Evolutionary conservation across 1,140 invertebrate species (phyloP).

Genomic region (Ctenoplectra terminalis): DNA sequence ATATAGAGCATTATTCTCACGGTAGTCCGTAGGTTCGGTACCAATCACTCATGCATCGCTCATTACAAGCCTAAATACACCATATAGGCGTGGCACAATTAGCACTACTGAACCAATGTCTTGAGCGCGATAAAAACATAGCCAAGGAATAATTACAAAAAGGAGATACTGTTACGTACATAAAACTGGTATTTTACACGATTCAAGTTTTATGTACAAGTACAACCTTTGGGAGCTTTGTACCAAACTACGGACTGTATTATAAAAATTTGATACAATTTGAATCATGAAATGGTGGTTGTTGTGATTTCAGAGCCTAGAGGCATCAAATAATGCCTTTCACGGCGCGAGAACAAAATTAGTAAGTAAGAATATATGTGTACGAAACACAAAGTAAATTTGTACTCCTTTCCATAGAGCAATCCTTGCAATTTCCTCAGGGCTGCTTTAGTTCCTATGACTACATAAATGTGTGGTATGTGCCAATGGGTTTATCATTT

Average conservation of each 20-base stretch:
- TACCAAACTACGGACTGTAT: constrained; percentile 71
- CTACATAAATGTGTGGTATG: constrained; percentile 55
- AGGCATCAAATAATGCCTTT: constrained; percentile 84
- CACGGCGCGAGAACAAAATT: constrained; percentile 83
- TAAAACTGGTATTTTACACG: neutral
- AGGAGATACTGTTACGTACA: constrained; percentile 14
- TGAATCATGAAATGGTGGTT: constrained; percentile 80
- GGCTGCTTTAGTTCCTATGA: constrained; percentile 63
- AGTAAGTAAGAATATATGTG: constrained; percentile 83
- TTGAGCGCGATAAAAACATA: constrained; percentile 44
- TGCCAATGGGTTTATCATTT: constrained; percentile 62
- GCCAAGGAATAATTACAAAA: constrained; percentile 26
- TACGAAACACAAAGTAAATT: constrained; percentile 78
- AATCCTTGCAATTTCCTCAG: constrained; percentile 67
- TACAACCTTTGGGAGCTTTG: constrained; percentile 65
- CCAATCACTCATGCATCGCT: constrained; percentile 73
- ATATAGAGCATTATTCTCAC: constrained; percentile 76
- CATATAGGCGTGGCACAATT: constrained; percentile 65
- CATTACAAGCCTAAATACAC: constrained; percentile 67
- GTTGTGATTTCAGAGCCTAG: constrained; percentile 84
- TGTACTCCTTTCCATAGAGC: constrained; percentile 63
- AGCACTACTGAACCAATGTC: constrained; percentile 53
- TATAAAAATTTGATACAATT: constrained; percentile 60
- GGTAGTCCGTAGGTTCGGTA: constrained; percentile 75
- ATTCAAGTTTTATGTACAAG: constrained; percentile 41